A percentile compares a stretch with the other conserved stretches of the same genome.
Evolutionary conservation across 2,113 vertebrate genomes (phyloP).

Genomic region (Dissostichus mawsoni): DNA sequence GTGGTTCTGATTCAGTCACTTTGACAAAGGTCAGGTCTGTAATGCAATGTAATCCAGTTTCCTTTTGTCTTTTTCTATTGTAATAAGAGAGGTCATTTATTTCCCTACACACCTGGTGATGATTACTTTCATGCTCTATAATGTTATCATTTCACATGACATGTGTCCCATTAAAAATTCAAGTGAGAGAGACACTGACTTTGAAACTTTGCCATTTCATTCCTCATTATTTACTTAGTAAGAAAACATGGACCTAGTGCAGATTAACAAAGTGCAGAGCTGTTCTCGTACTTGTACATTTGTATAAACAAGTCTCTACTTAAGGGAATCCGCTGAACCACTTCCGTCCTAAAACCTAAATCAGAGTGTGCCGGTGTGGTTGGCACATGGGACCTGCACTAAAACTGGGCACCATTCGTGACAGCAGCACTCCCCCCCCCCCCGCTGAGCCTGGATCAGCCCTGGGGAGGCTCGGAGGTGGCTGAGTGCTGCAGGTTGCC

Average conservation of each 20-base stretch:
- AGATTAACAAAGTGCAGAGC: constrained; percentile 11
- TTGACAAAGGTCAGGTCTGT: neutral
- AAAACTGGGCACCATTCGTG: constrained; percentile 28
- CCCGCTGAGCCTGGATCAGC: constrained; percentile 42
- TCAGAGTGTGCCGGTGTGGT: neutral
- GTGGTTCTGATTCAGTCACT: neutral
- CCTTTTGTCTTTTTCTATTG: neutral
- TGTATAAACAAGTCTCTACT: constrained; percentile 2
- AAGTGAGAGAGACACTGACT: neutral
- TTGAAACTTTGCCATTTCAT: neutral
- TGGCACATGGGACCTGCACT: constrained; percentile 29
- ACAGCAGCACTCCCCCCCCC: constrained; percentile 33
- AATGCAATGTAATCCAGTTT: neutral
- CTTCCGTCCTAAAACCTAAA: constrained; percentile 16
- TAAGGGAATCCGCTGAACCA: constrained; percentile 24
- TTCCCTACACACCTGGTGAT: neutral
- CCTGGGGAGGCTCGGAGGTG: constrained; percentile 62
- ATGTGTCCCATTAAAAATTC: neutral
- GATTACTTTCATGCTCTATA: neutral
- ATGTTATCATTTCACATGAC: neutral
- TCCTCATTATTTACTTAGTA: neutral
- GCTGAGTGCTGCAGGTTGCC: constrained; percentile 66
- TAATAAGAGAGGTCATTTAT: neutral
- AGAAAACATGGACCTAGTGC: neutral
- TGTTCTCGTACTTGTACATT: constrained; percentile 6